Evolutionary conservation across 2,888 invertebrate genomes (phyloP).

Genomic region (Tricholauxania praeusta): DNA sequence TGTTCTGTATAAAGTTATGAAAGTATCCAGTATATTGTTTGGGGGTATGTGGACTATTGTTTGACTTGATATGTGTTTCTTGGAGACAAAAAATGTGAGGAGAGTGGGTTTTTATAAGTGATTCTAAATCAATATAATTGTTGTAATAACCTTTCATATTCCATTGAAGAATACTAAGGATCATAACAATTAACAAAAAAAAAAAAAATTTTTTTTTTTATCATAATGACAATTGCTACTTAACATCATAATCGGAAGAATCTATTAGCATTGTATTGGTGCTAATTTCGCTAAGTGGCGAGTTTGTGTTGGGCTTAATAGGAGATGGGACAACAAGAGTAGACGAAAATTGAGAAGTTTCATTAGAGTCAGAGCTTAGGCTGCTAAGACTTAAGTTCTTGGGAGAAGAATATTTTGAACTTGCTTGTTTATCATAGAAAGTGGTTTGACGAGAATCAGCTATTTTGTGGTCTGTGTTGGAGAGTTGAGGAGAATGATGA

Average conservation of each 20-base stretch:
- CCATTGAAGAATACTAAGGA: conserved; percentile 36
- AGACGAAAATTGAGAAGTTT: too few species aligned
- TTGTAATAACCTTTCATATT: conserved; percentile 32
- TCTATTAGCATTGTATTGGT: neutral
- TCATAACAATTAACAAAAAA: neutral
- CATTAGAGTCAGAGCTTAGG: too few species aligned
- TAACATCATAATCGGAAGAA: neutral
- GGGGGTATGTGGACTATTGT: conserved; percentile 8
- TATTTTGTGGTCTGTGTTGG: too few species aligned
- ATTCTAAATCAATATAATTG: conserved; percentile 32
- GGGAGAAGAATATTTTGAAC: too few species aligned
- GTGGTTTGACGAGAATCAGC: too few species aligned
- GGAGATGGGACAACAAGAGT: too few species aligned
- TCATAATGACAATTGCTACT: neutral
- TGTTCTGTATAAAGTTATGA: conserved; percentile 16
- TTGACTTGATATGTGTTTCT: conserved; percentile 33
- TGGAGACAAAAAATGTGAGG: conserved; percentile 29
- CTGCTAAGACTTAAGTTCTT: too few species aligned
- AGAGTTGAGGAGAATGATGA: too few species aligned
- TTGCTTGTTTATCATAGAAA: too few species aligned
- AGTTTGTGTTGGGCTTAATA: neutral
- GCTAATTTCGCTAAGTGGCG: neutral
- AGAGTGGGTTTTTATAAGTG: conserved; percentile 15
- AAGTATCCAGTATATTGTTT: conserved; percentile 32
- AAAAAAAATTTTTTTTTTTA: conserved; percentile 3